Conservation (phyloP, 2,797 vertebrate species). For the Vipera ursinii region DNA sequence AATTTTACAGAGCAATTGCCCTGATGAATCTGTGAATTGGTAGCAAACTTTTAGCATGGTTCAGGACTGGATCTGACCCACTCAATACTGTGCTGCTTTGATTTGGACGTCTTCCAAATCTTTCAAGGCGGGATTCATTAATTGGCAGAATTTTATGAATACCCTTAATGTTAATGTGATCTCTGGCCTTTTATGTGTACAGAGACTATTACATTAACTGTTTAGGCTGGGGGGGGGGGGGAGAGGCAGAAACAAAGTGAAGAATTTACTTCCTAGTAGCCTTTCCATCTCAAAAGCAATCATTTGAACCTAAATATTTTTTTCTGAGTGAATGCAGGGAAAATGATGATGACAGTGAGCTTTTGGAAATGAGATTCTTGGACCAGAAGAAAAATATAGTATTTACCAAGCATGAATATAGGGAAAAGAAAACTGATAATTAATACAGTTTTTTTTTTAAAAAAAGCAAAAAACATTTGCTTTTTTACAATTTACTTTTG, state of each 20-base stretch:
- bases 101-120: background rate
- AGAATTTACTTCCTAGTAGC: background rate
- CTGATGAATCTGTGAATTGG: background rate
- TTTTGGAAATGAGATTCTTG: background rate
- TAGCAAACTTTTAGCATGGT: background rate
- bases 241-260: background rate
- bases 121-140: background rate
- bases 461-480: background rate
- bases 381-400: background rate
- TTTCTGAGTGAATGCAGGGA: background rate
- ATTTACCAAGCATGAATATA: background rate
- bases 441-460: background rate
- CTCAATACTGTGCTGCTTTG: background rate
- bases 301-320: background rate
- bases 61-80: background rate
- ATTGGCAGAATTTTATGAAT: background rate
- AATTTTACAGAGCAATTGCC: background rate
- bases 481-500: conserved; percentile 42
- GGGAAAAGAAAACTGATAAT: background rate
- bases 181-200: background rate
- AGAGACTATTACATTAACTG: background rate
- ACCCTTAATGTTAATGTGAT: background rate
- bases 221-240: background rate
- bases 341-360: background rate
- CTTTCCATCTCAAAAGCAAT: background rate